Evolutionary conservation across 2,797 vertebrate species (phyloP).

Genomic region (Pogoniulus pusillus): DNA sequence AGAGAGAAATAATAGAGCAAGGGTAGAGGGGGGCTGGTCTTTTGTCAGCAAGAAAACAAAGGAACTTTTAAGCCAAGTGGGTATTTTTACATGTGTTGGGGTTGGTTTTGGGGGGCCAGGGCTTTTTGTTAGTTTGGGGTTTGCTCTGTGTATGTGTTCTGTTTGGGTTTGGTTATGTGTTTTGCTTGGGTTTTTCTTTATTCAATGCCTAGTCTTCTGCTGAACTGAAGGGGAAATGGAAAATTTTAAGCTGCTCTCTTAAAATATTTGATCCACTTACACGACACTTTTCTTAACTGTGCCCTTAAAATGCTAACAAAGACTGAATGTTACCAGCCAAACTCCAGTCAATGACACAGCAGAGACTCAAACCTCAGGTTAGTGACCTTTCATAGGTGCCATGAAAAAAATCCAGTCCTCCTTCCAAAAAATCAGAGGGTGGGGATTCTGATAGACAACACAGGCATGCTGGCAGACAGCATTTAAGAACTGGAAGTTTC

Average conservation of each 20-base stretch:
- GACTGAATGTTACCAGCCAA: background rate
- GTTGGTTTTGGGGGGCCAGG: too few species aligned
- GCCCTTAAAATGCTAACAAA: background rate
- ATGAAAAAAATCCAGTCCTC: slow-evolving; percentile 6
- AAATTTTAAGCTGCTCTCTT: background rate
- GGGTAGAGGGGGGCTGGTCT: background rate
- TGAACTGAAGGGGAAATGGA: background rate
- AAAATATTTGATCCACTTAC: background rate
- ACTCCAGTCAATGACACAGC: background rate
- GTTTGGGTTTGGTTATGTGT: background rate
- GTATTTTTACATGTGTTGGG: background rate
- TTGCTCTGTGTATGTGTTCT: background rate
- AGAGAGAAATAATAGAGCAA: background rate
- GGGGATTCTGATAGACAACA: background rate
- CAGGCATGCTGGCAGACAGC: background rate
- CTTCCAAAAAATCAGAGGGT: slow-evolving; percentile 26
- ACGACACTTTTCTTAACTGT: background rate
- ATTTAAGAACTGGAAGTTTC: background rate
- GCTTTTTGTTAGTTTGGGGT: too few species aligned
- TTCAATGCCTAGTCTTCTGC: background rate
- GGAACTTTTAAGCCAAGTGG: background rate
- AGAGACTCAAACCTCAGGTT: slow-evolving; percentile 40
- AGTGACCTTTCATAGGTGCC: background rate
- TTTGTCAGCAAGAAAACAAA: background rate
- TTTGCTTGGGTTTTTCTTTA: background rate